A percentile compares a stretch with the other conserved stretches of the same genome.
These are phyloP conservation scores for Myripristis murdjan DNA, from an alignment of 2,797 vertebrate genomes.

Conservation along the genomic window DNA sequence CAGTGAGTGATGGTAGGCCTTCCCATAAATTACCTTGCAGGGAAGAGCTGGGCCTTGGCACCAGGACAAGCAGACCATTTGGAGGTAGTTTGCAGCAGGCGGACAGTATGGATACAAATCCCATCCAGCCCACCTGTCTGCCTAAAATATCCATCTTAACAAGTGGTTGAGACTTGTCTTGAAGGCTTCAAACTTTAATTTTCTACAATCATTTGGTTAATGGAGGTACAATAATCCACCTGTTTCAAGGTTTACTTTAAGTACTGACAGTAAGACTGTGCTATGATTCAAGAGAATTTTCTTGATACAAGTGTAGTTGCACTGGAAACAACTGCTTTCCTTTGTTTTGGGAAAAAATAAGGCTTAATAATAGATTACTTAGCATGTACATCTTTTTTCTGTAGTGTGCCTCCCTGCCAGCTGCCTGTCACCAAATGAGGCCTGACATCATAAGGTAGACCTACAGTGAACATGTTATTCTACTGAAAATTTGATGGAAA, in stretches of 20 bases:
- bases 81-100: background rate
- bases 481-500: slow-evolving; percentile 36
- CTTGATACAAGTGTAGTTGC: background rate
- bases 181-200: background rate
- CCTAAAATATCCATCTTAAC: background rate
- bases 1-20: slow-evolving; percentile 2
- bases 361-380: background rate
- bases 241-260: too few species aligned
- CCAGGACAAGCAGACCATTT: slow-evolving; percentile 10
- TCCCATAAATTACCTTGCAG: slow-evolving; percentile 10
- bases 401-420: slow-evolving; percentile 26
- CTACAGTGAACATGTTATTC: slow-evolving; percentile 43
- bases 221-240: background rate
- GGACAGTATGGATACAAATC: slow-evolving; percentile 12
- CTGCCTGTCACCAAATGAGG: slow-evolving; percentile 37
- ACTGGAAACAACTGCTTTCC: background rate
- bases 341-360: background rate
- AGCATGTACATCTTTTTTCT: too few species aligned
- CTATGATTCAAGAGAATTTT: background rate
- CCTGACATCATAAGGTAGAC: slow-evolving; percentile 50
- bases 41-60: slow-evolving; percentile 9
- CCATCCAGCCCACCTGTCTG: slow-evolving; percentile 10
- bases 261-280: too few species aligned
- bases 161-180: background rate
- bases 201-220: background rate